Base-by-base conservation (phyloP, 2,797 vertebrate species). In the Rhynchotus rufescens region DNA sequence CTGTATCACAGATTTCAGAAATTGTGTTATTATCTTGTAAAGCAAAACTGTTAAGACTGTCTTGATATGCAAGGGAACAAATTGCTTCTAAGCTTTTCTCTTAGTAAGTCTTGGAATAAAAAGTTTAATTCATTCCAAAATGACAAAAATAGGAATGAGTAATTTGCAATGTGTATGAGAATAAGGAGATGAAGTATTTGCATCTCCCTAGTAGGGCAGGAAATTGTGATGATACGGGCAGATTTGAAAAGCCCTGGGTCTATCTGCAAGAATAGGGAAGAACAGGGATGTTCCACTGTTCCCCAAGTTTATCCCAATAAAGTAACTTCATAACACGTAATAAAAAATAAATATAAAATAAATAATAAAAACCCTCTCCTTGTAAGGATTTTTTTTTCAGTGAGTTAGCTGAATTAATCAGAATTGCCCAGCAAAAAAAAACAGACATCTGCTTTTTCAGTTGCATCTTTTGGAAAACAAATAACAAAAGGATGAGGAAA, bases 401-500 rank as follows among this genome's bases (percentile, higher is more conserved):
- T 74, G 76, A 77, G 30, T 83, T 69, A 57, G 4, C 32, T 32
- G 79, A 34, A 59, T 32, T 88, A 90, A 75, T 2, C 34, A 87
- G 92, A 91, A 92, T 25, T 36, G 74, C 34, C 23, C 67, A 88
- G 44, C 4, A 68, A 86, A 86, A 75, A 75, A 0, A 13, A 10
- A 56, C 10, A 56, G 23, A 60, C 32, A 36, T 22, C 38, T 69
- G 14, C 20, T 84, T 47, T 51, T 80, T 89, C 38, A 38, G 22
- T 40, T 86, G 64, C 5, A 67, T 56, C 26, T 88, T 47, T 42
- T 76, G 59, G 56, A 89, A 95, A 86, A 78, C 12, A 93, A 95
- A 76, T 74, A 86, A 92, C 52, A 51, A 59, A 94, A 75, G 49
- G 36, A 38, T 4, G 77, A 21, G 67, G 17, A 85, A 94, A 76